Conservation (phyloP, 2,888 invertebrate species). For the Silvanus unidentatus region DNA sequence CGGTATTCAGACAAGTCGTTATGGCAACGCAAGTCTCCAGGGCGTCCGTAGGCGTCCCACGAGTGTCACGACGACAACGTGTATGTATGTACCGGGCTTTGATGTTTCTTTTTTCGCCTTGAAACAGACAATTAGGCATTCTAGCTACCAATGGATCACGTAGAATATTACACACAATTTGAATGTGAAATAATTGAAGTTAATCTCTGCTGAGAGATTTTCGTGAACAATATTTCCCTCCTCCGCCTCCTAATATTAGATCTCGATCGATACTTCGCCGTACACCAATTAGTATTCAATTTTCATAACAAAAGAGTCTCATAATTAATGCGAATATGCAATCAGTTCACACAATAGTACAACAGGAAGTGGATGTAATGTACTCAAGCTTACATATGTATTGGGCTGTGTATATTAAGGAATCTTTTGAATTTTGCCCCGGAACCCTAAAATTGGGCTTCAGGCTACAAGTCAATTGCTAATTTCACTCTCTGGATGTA, state of each 20-base stretch:
- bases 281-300: too few relatives aligned
- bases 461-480: conserved; percentile 1
- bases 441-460: not conserved
- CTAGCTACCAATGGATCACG: not conserved
- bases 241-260: too few relatives aligned
- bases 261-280: too few relatives aligned
- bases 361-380: not conserved
- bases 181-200: too few relatives aligned
- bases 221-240: too few relatives aligned
- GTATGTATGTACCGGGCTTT: not conserved
- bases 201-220: too few relatives aligned
- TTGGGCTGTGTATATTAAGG: not conserved
- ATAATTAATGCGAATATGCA: too few relatives aligned
- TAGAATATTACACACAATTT: not conserved
- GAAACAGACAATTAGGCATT: conserved; percentile 11
- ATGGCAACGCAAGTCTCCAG: conserved; percentile 19
- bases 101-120: conserved; percentile 10
- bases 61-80: conserved; percentile 15
- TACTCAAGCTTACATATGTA: not conserved
- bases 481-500: not conserved
- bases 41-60: conserved; percentile 15
- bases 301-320: too few relatives aligned
- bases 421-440: not conserved
- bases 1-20: conserved; percentile 17
- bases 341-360: not conserved